These are phyloP conservation scores for Drosophila incognita DNA, from an alignment of 2,888 invertebrate genomes.

Conservation along the genomic window DNA sequence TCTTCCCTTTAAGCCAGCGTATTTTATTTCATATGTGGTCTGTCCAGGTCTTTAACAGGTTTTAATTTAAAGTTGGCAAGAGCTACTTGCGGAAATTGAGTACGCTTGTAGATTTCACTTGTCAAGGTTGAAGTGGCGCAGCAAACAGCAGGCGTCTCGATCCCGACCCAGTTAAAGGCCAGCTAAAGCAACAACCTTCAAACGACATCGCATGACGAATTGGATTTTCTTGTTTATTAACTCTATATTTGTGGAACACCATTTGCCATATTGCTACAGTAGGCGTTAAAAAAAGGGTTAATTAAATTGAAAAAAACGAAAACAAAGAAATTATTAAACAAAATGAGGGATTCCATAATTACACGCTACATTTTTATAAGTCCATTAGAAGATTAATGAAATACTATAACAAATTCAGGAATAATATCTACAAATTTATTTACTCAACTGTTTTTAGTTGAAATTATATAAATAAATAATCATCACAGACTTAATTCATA, in stretches of 20 bases:
- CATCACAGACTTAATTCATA: no score
- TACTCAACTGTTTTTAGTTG: not conserved
- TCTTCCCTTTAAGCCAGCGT: slow-evolving; percentile 44
- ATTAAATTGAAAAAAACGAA: slow-evolving; percentile 2
- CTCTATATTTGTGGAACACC: slow-evolving; percentile 23
- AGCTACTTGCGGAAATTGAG: slow-evolving; percentile 80
- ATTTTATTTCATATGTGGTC: slow-evolving; percentile 17
- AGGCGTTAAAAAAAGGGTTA: slow-evolving; percentile 1
- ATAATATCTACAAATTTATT: not conserved
- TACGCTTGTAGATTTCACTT: slow-evolving; percentile 75
- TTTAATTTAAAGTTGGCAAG: slow-evolving; percentile 77
- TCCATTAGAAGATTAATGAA: not conserved
- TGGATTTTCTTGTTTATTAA: slow-evolving; percentile 30
- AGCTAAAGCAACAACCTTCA: slow-evolving; percentile 30
- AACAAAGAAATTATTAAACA: not conserved
- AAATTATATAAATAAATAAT: not conserved
- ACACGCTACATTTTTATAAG: not conserved
- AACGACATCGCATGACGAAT: slow-evolving; percentile 45
- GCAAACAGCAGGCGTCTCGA: slow-evolving; percentile 19
- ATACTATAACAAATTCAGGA: not conserved
- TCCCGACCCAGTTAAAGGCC: slow-evolving; percentile 52
- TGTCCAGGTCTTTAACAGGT: slow-evolving; percentile 66
- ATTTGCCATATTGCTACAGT: slow-evolving; percentile 5
- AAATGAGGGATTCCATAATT: not conserved
- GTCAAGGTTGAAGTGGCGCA: slow-evolving; percentile 69